Conservation (phyloP, 2,113 vertebrate species). For the Eubucco bourcierii region DNA sequence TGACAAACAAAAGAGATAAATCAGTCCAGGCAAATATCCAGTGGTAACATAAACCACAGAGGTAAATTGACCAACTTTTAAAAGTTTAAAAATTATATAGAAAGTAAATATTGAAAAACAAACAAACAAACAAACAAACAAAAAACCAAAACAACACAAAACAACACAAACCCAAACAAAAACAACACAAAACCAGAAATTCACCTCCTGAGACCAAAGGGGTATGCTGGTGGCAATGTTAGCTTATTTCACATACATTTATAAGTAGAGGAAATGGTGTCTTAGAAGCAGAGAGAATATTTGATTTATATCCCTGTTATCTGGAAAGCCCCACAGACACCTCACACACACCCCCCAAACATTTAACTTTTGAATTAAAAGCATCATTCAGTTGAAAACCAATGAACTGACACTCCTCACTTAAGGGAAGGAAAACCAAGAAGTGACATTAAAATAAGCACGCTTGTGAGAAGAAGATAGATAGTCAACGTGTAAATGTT, state of each 20-base stretch:
- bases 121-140: neutral
- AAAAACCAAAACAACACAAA: neutral
- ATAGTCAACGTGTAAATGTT: neutral
- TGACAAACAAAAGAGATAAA: neutral
- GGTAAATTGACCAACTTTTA: neutral
- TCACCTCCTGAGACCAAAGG: neutral
- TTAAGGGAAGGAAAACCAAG: neutral
- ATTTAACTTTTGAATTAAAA: neutral
- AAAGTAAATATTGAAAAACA: neutral
- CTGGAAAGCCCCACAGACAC: neutral
- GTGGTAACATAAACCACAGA: too few species aligned
- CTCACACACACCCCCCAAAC: neutral
- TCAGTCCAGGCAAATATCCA: neutral
- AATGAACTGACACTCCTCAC: neutral
- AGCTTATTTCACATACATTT: neutral
- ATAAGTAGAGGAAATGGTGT: accelerated
- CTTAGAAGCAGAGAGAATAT: neutral
- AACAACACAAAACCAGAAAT: neutral
- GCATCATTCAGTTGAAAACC: neutral
- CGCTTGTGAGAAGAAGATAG: neutral
- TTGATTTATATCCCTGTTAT: neutral
- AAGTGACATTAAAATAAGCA: neutral
- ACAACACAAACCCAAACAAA: neutral
- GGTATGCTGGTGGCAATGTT: neutral
- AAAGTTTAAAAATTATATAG: too few species aligned